Conservation (phyloP, 2,797 vertebrate species). For the Muraenolepis orangiensis region DNA sequence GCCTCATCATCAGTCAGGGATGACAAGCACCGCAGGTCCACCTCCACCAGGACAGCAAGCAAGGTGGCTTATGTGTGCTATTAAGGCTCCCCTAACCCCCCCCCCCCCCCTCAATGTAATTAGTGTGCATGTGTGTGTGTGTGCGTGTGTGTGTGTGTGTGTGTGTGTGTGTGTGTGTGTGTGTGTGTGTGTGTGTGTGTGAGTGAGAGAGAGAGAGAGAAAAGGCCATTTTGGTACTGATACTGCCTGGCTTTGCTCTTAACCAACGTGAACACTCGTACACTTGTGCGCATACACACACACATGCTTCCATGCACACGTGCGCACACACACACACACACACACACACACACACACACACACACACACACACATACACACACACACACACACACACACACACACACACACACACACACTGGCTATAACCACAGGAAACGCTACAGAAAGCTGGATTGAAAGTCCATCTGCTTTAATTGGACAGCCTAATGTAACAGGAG, state of each 20-base stretch:
- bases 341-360: background rate
- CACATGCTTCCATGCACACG: background rate
- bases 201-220: background rate
- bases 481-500: background rate
- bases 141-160: background rate
- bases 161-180: background rate
- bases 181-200: background rate
- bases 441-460: background rate
- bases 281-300: background rate
- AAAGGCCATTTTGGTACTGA: background rate
- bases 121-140: background rate
- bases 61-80: background rate
- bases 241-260: background rate
- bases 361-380: slow-evolving; percentile 1
- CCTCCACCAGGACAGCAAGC: background rate
- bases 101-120: background rate
- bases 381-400: background rate
- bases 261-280: background rate
- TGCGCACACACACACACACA: background rate
- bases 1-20: background rate
- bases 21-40: background rate
- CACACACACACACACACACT: background rate
- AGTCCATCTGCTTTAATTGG: slow-evolving; percentile 3
- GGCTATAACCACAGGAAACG: background rate
- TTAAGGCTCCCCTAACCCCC: background rate